Base-by-base conservation (phyloP, 2,888 invertebrate species). In the Heliconius charithonia region DNA sequence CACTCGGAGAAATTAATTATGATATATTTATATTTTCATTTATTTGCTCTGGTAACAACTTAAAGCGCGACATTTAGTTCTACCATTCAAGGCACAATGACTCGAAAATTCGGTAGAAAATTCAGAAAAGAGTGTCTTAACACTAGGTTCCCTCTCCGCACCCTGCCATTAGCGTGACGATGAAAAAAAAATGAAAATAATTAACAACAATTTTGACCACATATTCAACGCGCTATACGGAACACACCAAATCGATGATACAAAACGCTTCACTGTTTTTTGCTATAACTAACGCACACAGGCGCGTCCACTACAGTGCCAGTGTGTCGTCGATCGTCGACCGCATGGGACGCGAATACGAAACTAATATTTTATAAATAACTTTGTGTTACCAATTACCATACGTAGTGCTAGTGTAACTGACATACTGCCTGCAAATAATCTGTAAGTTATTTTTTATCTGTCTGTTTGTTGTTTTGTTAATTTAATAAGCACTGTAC, bases 211-310 rank as follows among this genome's bases (percentile, higher is more conserved):
- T 13, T n/a, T 69, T 3, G 10, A 41, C 13, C 16, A 25, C 4
- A 13, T 3, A 25, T 25, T 37, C n/a, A 59, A n/a, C 59, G n/a
- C 9, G 7, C 67, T 25, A n/a, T n/a, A 69, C 69, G 41, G 69
- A 69, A 69, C 69, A 25, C 69, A 69, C 16, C 13, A 12, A 13
- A 9, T n/a, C 25, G 16, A 41, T 41, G 45, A 41, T 16, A 41
- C 0, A 25, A 69, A 69, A 69, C 69, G 41, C 69, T 69, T 69
- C 25, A 69, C 69, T 25, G 67, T 69, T 69, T 69, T 69, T 69
- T 41, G n/a, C 3, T n/a, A 41, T 13, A 25, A 6, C 41, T 41
- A 25, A 69, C 69, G 69, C 69, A 69, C 67, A 69, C 69, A 45
- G n/a, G 25, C n/a, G 41, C 41, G 41, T 9, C 25, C 25, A 13